Conservation (phyloP, 2,797 vertebrate species). For the Momotus momota region DNA sequence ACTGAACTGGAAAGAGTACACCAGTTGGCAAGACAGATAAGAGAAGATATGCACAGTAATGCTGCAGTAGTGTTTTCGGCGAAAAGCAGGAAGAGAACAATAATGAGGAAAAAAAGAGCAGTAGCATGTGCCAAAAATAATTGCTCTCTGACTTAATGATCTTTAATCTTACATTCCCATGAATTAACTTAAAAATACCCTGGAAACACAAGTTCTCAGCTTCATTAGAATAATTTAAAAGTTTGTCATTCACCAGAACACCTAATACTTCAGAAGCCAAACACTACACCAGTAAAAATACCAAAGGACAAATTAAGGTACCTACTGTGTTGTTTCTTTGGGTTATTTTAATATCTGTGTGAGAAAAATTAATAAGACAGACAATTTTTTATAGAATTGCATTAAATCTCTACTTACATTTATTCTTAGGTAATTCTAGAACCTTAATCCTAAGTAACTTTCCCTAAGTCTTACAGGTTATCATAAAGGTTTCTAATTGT, state of each 20-base stretch:
- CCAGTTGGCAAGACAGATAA: not conserved
- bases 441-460: not conserved
- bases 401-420: not conserved
- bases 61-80: not conserved
- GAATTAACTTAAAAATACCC: slow-evolving; percentile 4
- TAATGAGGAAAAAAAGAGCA: not conserved
- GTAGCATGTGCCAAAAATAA: not conserved
- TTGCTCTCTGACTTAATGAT: not conserved
- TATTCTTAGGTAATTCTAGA: not conserved
- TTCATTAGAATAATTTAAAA: not conserved
- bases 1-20: not conserved
- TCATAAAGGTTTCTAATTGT: not conserved
- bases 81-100: not conserved
- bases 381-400: not conserved
- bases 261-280: not conserved
- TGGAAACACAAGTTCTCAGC: not conserved
- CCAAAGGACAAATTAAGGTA: not conserved
- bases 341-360: not conserved
- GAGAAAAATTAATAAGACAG: not conserved
- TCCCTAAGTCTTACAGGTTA: not conserved
- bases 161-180: not conserved
- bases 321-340: not conserved
- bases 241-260: not conserved
- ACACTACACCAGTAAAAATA: not conserved
- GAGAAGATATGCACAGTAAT: not conserved